phyloP scores from a whole-genome alignment of 1,140 invertebrate species.

The Anagrus nilaparvatae region DNA sequence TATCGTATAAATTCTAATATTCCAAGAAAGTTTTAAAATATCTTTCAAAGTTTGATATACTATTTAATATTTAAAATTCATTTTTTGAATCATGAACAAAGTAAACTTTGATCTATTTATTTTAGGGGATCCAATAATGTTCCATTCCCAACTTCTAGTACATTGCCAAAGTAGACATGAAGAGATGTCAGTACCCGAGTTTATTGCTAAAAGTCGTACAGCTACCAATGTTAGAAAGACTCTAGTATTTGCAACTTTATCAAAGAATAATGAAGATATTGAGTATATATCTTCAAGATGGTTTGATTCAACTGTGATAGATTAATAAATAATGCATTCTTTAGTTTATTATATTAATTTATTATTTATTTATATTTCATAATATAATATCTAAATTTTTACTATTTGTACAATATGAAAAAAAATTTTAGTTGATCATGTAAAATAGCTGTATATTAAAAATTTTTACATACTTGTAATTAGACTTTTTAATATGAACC shows the following conservation, averaged over 20 bases:
- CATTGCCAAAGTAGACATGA: constrained; percentile 35
- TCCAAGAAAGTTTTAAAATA: constrained; percentile 6
- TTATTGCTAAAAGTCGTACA: constrained; percentile 35
- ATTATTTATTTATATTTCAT: neutral
- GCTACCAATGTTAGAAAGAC: constrained; percentile 41
- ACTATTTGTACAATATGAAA: constrained; percentile 5
- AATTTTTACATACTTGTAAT: constrained; percentile 6
- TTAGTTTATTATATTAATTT: constrained; percentile 1
- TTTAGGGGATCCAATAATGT: constrained; percentile 46
- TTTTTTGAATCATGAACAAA: too few species aligned
- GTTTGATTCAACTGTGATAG: constrained; percentile 27
- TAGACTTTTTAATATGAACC: neutral
- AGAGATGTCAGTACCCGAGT: constrained; percentile 28
- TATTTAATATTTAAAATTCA: neutral
- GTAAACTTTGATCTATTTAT: constrained; percentile 10
- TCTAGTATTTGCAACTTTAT: constrained; percentile 35
- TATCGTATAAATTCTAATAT: constrained; percentile 23
- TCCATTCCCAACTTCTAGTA: constrained; percentile 47
- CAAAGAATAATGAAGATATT: constrained; percentile 25
- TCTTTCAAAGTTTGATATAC: neutral
- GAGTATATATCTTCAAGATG: constrained; percentile 41
- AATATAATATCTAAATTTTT: too few species aligned
- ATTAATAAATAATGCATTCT: constrained; percentile 16
- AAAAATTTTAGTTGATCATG: constrained; percentile 11
- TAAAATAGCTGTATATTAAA: constrained; percentile 1